Evolutionary conservation across 30 jellyfish, hydroid and myxozoan species (phyloP).

Genomic region (Cassiopea andromeda): DNA sequence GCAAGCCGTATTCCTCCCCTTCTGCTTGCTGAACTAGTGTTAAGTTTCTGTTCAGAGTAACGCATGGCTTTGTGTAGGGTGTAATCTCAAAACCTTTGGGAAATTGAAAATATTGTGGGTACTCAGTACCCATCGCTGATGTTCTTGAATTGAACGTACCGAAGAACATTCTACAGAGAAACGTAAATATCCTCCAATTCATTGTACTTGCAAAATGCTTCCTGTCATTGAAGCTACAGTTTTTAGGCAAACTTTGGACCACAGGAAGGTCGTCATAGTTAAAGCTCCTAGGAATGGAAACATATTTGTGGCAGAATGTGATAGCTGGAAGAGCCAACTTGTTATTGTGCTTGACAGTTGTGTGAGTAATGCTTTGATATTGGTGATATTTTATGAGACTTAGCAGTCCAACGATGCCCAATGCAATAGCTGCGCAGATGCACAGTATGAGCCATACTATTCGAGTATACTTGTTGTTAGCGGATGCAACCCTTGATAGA

Average conservation of each 20-base stretch:
- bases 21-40: slow-evolving; percentile 15
- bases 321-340: no score
- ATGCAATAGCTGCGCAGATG: neutral
- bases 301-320: no score
- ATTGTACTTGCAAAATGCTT: slow-evolving; percentile 9
- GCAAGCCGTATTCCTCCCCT: slow-evolving; percentile 15
- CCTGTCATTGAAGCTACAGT: slow-evolving; percentile 20
- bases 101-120: neutral
- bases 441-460: slow-evolving; percentile 13
- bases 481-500: slow-evolving; percentile 9
- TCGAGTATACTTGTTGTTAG: neutral
- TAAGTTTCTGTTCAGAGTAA: slow-evolving; percentile 37
- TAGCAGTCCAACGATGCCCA: no score
- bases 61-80: slow-evolving; percentile 26
- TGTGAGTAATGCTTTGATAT: no score
- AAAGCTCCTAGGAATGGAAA: no score
- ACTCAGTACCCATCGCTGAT: neutral
- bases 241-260: slow-evolving; percentile 27
- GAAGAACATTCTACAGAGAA: slow-evolving; percentile 23
- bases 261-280: no score
- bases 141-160: slow-evolving; percentile 5
- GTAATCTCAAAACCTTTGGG: slow-evolving; percentile 19
- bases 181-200: neutral
- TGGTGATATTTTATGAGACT: no score
- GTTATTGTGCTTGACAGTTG: no score